These are phyloP conservation scores for Brachionus rubens DNA, from an alignment of 1,140 invertebrate species.

Conservation along the genomic window DNA sequence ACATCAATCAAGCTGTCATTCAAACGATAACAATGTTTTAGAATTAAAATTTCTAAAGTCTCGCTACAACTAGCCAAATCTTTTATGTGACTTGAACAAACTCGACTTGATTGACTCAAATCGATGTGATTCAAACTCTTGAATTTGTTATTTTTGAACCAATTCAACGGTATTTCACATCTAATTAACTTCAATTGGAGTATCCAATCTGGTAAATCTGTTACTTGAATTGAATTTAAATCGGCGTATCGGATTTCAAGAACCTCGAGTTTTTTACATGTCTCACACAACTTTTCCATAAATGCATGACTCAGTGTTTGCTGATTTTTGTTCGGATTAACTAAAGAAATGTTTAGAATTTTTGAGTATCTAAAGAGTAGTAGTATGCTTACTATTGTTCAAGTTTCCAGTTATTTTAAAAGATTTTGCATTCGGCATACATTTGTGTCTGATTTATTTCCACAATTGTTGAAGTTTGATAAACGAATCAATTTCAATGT, in stretches of 20 bases:
- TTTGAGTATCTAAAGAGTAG: too few species aligned
- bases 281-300: not conserved
- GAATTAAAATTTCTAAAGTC: not conserved
- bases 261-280: not conserved
- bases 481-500: not conserved
- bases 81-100: conserved; percentile 1
- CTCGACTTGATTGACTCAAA: conserved; percentile 1
- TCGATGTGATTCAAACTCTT: not conserved
- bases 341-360: not conserved
- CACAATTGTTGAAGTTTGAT: not conserved
- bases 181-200: not conserved
- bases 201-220: not conserved
- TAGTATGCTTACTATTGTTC: not conserved
- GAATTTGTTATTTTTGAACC: not conserved
- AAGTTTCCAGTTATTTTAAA: conserved; percentile 6
- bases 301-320: not conserved
- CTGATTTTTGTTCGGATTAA: conserved; percentile 7
- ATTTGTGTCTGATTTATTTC: not conserved
- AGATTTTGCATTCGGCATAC: not conserved
- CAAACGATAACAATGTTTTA: conserved; percentile 9
- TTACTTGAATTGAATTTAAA: not conserved
- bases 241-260: conserved; percentile 11
- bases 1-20: not conserved
- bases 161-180: not conserved
- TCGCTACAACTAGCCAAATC: not conserved